Base-by-base conservation (phyloP, 2,888 invertebrate genomes). In the Congeria kusceri region DNA sequence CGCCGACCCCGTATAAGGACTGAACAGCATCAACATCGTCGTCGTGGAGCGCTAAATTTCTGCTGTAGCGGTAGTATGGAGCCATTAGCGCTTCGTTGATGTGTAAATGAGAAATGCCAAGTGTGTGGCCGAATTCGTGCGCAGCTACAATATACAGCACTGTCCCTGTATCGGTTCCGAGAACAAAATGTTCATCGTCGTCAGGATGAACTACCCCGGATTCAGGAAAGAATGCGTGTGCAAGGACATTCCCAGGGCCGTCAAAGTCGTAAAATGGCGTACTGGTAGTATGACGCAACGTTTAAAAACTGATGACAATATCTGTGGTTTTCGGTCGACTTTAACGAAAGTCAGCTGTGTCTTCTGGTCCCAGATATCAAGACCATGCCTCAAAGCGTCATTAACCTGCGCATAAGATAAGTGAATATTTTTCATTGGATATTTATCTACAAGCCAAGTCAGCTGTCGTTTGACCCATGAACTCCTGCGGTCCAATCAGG, bases 61-160 rank as follows among this genome's bases (percentile, higher is more conserved):
- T 27, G 3, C 67, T 39, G 49, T 83, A 83, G 7, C 76, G 49
- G 57, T 79, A 83, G 46, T 73, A 83, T 0, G 83, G 83, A 18
- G 83, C 83, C 83, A 83, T 83, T 1, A 83, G 57, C 3, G 83
- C 78, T 3, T 69, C 58, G 18, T 79, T 62, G 1, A 73, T 64
- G 39, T 79, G 79, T 0, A 76, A 77, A 49, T 83, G 83, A 5
- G 79, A 79, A 23, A 83, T 83, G 1, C 83, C 83, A 3, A 83
- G 61, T 18, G 83, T 83, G 66, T 83, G 83, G 1, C 83, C 83
- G 44, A 83, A 83, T 46, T 83, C 83, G 53, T 83, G 83, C 0
- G 83, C 83, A 2, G 83, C 83, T 4, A 83, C 83, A 9, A 83
- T 83, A 28, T 63, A 83, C n/a, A 83, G 61, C 44, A 79, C 83